phyloP scores from a whole-genome alignment of 2,113 vertebrate genomes.

The Callaeas wilsoni region DNA sequence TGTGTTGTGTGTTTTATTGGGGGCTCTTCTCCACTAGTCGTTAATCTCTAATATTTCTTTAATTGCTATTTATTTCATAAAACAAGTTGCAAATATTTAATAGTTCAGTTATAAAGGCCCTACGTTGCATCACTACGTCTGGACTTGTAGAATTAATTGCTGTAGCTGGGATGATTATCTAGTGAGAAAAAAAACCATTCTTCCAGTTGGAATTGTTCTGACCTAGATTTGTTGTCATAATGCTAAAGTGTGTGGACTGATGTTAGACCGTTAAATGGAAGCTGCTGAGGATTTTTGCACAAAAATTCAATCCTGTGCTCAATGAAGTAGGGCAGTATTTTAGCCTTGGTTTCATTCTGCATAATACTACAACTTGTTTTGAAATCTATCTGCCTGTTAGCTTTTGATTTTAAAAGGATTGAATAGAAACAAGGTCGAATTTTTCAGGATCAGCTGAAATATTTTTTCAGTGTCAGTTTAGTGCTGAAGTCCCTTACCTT shows the following conservation, averaged over 20 bases:
- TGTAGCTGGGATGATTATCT: neutral
- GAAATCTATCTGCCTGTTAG: neutral
- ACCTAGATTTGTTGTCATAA: neutral
- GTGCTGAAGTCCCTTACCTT: neutral
- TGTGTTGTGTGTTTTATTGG: neutral
- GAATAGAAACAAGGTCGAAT: neutral
- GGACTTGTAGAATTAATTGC: neutral
- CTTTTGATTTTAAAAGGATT: neutral
- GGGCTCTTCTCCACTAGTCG: neutral
- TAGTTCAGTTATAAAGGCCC: neutral
- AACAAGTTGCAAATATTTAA: neutral
- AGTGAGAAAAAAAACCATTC: too few species aligned
- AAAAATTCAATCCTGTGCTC: neutral
- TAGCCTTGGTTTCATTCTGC: neutral
- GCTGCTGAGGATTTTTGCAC: neutral
- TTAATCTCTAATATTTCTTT: neutral
- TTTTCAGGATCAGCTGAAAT: neutral
- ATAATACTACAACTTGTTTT: neutral
- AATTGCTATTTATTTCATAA: neutral
- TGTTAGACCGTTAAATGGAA: neutral
- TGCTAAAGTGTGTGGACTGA: neutral
- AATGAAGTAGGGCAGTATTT: neutral
- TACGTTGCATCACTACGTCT: neutral
- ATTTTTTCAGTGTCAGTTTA: neutral
- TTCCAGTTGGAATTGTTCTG: neutral